These are phyloP conservation scores for Habroteleia sp. DNA, from an alignment of 2,888 invertebrate genomes.

Conservation along the genomic window DNA sequence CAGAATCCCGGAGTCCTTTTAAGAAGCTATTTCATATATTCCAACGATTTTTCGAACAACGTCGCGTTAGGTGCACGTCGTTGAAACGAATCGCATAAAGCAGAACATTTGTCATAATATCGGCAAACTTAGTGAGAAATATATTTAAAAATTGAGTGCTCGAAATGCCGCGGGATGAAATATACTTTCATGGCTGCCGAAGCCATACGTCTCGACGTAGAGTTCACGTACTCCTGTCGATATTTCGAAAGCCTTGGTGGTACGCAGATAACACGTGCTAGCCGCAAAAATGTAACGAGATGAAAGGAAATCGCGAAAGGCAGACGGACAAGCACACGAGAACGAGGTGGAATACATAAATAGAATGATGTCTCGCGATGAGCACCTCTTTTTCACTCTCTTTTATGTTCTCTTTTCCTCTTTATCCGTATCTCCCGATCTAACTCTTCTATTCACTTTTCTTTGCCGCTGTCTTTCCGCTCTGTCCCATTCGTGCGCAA, in stretches of 20 bases:
- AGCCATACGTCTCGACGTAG: conserved; percentile 20
- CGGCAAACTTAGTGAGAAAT: conserved; percentile 50
- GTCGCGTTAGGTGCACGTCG: conserved; percentile 12
- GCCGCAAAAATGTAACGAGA: conserved; percentile 76
- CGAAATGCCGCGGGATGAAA: conserved; percentile 18
- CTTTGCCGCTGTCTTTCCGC: conserved; percentile 78
- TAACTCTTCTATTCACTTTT: conserved; percentile 71
- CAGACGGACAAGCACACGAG: conserved; percentile 68
- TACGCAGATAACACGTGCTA: conserved; percentile 54
- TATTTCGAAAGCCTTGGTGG: conserved; percentile 43
- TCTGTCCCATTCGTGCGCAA: conserved; percentile 81
- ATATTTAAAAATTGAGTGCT: conserved; percentile 44
- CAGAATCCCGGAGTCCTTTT: conserved; percentile 35
- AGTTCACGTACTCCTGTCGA: conserved; percentile 28
- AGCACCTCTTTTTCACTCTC: conserved; percentile 60
- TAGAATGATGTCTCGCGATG: conserved; percentile 71
- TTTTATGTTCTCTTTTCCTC: conserved; percentile 77
- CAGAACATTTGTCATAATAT: conserved; percentile 53
- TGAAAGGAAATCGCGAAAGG: conserved; percentile 76
- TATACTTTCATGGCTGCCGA: conserved; percentile 31
- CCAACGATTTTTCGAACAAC: conserved; percentile 15
- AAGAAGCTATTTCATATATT: conserved; percentile 51
- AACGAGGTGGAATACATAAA: conserved; percentile 79
- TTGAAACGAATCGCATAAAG: conserved; percentile 34
- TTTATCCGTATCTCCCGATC: conserved; percentile 74